These are phyloP conservation scores for Philotrypesis tridentata DNA, from an alignment of 1,140 invertebrate genomes.

Conservation along the genomic window DNA sequence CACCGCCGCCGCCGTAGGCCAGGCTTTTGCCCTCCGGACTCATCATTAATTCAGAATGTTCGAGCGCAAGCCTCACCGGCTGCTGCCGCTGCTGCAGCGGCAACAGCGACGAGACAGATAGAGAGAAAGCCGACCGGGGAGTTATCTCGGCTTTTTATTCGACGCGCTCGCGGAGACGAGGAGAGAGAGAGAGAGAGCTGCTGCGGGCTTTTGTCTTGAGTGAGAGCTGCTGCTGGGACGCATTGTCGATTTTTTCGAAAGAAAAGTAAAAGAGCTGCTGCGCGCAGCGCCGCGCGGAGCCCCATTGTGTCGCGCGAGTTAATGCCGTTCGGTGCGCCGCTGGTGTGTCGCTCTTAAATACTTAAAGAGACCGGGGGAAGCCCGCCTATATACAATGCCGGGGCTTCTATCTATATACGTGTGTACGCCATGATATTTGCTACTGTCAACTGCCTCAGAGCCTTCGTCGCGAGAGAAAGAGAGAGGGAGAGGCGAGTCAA, in stretches of 20 bases:
- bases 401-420: too few relatives aligned
- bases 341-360: background rate
- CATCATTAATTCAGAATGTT: slow-evolving; percentile 34
- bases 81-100: background rate
- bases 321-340: background rate
- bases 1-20: background rate
- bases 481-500: too few relatives aligned
- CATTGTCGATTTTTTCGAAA: slow-evolving; percentile 20
- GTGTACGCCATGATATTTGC: too few relatives aligned
- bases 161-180: background rate
- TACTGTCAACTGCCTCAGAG: too few relatives aligned
- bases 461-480: too few relatives aligned
- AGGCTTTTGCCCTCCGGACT: background rate
- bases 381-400: too few relatives aligned
- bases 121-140: background rate
- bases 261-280: background rate
- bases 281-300: too few relatives aligned
- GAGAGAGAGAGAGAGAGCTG: background rate
- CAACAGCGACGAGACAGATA: background rate
- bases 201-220: background rate
- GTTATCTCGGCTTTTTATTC: slow-evolving; percentile 19
- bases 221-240: background rate
- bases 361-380: background rate
- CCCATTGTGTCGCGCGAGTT: background rate
- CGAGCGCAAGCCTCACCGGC: background rate